Conservation (phyloP, 2,113 vertebrate species). For the Riparia riparia region DNA sequence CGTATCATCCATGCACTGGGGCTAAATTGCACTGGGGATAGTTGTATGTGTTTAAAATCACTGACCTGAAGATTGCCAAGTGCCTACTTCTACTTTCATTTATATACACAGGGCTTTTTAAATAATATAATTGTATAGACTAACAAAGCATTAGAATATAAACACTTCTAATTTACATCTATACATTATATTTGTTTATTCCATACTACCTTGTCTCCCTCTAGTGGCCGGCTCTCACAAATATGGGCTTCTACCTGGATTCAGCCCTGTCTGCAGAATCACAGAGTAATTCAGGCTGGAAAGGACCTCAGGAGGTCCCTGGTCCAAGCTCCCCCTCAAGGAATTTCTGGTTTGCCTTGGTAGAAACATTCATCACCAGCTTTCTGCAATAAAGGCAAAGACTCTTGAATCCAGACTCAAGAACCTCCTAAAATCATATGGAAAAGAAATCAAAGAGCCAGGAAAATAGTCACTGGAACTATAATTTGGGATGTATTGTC, state of each 20-base stretch:
- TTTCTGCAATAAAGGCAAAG: background rate
- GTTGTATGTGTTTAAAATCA: background rate
- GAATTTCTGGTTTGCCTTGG: background rate
- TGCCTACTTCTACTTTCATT: background rate
- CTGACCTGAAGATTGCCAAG: background rate
- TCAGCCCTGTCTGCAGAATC: background rate
- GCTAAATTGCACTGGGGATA: background rate
- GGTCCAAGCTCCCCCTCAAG: background rate
- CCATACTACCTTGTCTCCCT: background rate
- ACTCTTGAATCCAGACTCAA: background rate
- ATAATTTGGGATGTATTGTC: background rate
- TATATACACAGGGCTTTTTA: background rate
- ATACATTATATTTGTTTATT: background rate
- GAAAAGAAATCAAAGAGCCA: background rate
- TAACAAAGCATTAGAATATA: background rate
- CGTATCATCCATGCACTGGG: background rate
- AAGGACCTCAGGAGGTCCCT: background rate
- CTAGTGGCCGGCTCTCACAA: background rate
- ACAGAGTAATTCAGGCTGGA: background rate
- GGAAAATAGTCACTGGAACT: background rate
- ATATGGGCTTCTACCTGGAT: too few relatives aligned
- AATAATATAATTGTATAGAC: background rate
- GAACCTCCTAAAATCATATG: background rate
- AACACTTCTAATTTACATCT: background rate
- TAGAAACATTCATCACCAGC: background rate